Evolutionary conservation across 2,888 invertebrate species (phyloP).

Genomic region (Ectemnius lituratus): DNA sequence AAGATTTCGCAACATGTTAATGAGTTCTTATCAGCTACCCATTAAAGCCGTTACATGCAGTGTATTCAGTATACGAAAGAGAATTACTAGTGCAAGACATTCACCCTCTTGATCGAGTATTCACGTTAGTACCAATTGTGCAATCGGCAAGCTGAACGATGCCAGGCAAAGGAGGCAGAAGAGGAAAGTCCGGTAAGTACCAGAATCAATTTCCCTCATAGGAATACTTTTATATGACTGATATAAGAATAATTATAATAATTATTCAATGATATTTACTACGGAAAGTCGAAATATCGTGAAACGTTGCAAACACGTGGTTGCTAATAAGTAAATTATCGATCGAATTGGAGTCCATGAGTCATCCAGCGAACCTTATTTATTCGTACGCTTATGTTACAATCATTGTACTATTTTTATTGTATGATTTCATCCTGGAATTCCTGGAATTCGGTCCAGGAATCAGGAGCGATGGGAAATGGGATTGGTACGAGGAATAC

Average conservation of each 20-base stretch:
- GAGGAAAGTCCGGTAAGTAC: slow-evolving; percentile 85
- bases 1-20: slow-evolving; percentile 82
- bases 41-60: slow-evolving; percentile 84
- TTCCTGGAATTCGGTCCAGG: neutral
- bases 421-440: neutral
- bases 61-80: slow-evolving; percentile 85
- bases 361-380: slow-evolving; percentile 51
- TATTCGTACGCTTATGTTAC: slow-evolving; percentile 49
- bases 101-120: slow-evolving; percentile 89
- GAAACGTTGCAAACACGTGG: slow-evolving; percentile 20
- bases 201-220: slow-evolving; percentile 1
- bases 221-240: neutral
- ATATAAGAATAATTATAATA: too few relatives aligned
- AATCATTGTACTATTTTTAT: neutral
- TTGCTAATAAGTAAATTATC: slow-evolving; percentile 42
- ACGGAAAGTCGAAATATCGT: neutral
- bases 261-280: too few relatives aligned
- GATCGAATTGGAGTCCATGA: slow-evolving; percentile 40
- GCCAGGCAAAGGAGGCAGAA: slow-evolving; percentile 87
- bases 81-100: slow-evolving; percentile 86
- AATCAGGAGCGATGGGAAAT: too few relatives aligned
- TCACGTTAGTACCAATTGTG: slow-evolving; percentile 81
- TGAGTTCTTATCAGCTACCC: slow-evolving; percentile 85
- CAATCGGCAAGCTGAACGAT: slow-evolving; percentile 81
- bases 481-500: too few relatives aligned